Conservation (phyloP, 37 sponge, comb jelly and placozoan species). For the Diacarnus erythraeanus region DNA sequence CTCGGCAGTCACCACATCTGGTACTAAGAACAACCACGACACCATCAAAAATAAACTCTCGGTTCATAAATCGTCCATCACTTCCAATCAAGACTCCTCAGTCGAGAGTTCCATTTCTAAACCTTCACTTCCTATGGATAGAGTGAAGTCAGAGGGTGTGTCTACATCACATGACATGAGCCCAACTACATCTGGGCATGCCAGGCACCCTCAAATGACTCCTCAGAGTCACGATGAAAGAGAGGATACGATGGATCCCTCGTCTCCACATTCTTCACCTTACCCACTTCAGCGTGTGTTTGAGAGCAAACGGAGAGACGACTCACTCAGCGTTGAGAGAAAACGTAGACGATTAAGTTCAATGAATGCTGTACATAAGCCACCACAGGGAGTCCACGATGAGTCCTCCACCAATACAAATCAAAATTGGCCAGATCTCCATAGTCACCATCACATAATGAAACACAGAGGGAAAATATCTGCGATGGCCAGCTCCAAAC, state of each 20-base stretch:
- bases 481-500: not conserved
- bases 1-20: not conserved
- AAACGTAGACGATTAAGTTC: conserved; percentile 47
- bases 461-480: conserved; percentile 4
- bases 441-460: not conserved
- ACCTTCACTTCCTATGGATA: too few species aligned
- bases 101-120: not conserved
- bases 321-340: conserved; percentile 32
- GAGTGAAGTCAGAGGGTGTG: conserved; percentile 2
- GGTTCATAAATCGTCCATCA: not conserved
- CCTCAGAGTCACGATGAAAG: not conserved
- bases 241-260: too few species aligned
- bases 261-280: not conserved
- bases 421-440: not conserved
- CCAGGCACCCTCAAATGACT: not conserved
- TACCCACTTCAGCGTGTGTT: not conserved
- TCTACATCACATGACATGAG: conserved; percentile 17
- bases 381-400: not conserved
- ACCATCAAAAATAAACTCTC: not conserved
- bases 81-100: too few species aligned
- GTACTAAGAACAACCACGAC: not conserved
- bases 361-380: conserved; percentile 1
- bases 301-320: conserved; percentile 22
- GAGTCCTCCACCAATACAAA: not conserved
- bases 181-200: not conserved